Evolutionary conservation across 2,888 invertebrate genomes (phyloP).

Genomic region (Brachyptera risi): DNA sequence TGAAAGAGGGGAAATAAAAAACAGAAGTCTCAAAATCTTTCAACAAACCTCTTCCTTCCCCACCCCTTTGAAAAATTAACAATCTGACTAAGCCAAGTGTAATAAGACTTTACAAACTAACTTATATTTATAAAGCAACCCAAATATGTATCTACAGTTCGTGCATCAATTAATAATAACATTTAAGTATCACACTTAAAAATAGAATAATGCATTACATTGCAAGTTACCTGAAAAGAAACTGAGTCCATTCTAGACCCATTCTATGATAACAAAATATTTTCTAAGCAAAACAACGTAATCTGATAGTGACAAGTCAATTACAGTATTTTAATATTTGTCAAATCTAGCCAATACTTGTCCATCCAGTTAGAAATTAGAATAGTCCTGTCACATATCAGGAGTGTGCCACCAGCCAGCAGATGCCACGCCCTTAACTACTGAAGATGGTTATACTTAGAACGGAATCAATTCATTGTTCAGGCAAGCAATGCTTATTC

Average conservation of each 20-base stretch:
- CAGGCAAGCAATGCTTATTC: background rate
- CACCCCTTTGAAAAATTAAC: slow-evolving; percentile 27
- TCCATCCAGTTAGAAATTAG: no score
- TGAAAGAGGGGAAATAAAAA: background rate
- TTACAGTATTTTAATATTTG: no score
- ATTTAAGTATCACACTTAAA: slow-evolving; percentile 31
- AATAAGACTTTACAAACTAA: slow-evolving; percentile 19
- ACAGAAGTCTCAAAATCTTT: slow-evolving; percentile 14
- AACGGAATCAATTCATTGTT: background rate
- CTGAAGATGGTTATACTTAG: no score
- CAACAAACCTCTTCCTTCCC: slow-evolving; percentile 23
- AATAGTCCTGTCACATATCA: background rate
- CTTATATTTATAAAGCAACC: slow-evolving; percentile 27
- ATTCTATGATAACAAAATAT: background rate
- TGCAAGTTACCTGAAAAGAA: slow-evolving; percentile 20
- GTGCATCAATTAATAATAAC: slow-evolving; percentile 27
- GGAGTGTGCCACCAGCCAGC: background rate
- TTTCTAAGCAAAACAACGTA: background rate
- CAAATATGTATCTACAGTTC: slow-evolving; percentile 29
- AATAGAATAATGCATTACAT: slow-evolving; percentile 25
- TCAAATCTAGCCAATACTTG: no score
- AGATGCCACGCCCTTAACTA: no score
- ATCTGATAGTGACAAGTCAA: no score
- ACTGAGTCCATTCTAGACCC: background rate
- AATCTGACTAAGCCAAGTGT: slow-evolving; percentile 16